phyloP scores from a whole-genome alignment of 2,797 vertebrate genomes.

The Holocentrus rufus region DNA sequence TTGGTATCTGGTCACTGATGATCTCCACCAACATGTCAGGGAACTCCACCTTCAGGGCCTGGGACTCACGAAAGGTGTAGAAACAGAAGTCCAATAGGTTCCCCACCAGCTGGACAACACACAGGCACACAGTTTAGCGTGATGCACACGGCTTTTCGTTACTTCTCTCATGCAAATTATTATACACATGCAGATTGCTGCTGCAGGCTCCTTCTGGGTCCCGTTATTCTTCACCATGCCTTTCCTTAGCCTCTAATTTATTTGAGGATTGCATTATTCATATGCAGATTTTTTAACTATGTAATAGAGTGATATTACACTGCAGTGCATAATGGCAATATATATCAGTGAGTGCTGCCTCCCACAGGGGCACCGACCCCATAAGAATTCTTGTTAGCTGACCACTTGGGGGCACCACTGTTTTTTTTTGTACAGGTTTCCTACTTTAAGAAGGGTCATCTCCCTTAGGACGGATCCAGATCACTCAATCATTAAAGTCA shows the following conservation, averaged over 20 bases:
- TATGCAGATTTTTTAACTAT: background rate
- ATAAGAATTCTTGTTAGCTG: constrained; percentile 14
- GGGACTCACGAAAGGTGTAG: constrained; percentile 99
- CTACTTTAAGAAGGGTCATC: constrained; percentile 42
- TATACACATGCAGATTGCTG: background rate
- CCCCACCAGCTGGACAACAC: constrained; percentile 88
- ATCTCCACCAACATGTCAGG: constrained; percentile 99
- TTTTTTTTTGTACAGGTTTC: constrained; percentile 39
- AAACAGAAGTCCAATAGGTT: constrained; percentile 98
- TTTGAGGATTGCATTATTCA: background rate
- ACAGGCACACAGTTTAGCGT: constrained; percentile 26
- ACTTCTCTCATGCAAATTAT: background rate
- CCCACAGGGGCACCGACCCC: background rate
- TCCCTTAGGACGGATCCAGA: constrained; percentile 42
- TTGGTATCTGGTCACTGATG: constrained; percentile 99
- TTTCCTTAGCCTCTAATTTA: background rate
- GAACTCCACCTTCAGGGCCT: constrained; percentile 98
- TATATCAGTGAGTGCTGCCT: background rate
- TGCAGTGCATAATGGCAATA: background rate
- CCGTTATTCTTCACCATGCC: no score
- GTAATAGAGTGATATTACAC: background rate
- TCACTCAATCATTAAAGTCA: constrained; percentile 48
- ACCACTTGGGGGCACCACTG: constrained; percentile 71
- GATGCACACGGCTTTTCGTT: constrained; percentile 21
- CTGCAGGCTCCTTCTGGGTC: background rate